A percentile compares a stretch with the other conserved stretches of the same genome.
Evolutionary conservation across 2,888 invertebrate genomes (phyloP).

Genomic region (Diaprepes abbreviatus): DNA sequence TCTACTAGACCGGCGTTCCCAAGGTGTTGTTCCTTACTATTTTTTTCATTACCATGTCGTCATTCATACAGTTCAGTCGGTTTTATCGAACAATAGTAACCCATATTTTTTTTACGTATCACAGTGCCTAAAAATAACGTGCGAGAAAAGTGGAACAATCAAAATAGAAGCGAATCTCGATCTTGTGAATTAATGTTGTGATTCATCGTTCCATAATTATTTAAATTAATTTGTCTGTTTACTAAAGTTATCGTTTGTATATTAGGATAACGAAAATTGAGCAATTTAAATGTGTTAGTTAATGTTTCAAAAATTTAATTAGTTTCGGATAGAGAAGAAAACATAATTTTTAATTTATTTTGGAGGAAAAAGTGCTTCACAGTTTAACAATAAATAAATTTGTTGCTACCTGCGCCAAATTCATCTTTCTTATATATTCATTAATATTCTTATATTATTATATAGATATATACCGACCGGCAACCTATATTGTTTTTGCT

Average conservation of each 20-base stretch:
- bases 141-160: not conserved
- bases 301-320: no score
- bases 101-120: not conserved
- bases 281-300: no score
- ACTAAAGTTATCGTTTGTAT: no score
- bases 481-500: no score
- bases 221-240: no score
- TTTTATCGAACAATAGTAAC: not conserved
- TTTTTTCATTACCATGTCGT: slow-evolving; percentile 1
- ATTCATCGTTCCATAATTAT: not conserved
- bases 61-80: not conserved
- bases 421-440: not conserved
- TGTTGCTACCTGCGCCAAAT: not conserved
- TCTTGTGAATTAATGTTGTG: not conserved
- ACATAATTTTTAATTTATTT: not conserved
- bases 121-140: no score
- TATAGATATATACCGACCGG: not conserved
- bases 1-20: not conserved
- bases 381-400: not conserved
- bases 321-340: not conserved
- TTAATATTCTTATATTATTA: not conserved
- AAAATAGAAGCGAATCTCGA: not conserved
- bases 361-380: not conserved
- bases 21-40: not conserved
- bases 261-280: no score